Conservation (phyloP, 2,113 vertebrate genomes). For the Tachysurus fulvidraco region DNA sequence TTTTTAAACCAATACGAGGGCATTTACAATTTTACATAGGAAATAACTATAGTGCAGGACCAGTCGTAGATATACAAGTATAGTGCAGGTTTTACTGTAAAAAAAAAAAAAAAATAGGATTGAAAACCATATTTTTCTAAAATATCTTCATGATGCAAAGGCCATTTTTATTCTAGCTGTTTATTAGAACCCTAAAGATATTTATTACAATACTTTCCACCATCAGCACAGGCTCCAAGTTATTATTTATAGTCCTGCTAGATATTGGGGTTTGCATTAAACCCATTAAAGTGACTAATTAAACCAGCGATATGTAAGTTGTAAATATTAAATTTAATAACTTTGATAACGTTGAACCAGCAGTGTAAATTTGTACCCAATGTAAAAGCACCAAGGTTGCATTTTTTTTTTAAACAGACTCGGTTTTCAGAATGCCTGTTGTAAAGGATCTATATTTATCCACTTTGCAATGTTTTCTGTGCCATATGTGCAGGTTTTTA, state of each 20-base stretch:
- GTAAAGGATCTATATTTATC: neutral
- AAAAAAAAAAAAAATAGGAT: neutral
- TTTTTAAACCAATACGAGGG: too few species aligned
- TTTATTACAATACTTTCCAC: neutral
- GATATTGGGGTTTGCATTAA: neutral
- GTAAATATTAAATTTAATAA: neutral
- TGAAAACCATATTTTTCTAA: neutral
- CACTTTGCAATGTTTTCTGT: neutral
- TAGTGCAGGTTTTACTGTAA: too few species aligned
- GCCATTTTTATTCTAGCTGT: neutral
- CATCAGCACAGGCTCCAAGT: neutral
- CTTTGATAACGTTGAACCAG: neutral
- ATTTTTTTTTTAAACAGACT: neutral
- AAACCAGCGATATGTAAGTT: neutral
- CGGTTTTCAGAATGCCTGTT: neutral
- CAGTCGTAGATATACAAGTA: neutral
- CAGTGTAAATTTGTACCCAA: neutral
- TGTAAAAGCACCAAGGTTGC: too few species aligned
- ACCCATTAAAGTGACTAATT: neutral
- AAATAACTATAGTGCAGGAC: neutral
- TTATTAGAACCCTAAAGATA: neutral
- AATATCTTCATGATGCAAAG: slow-evolving; percentile 3
- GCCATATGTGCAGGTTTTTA: neutral
- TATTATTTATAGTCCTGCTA: neutral
- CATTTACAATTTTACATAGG: neutral